Percentiles rank a stretch among this genome's conserved stretches.
Evolutionary conservation across 1,140 invertebrate genomes (phyloP).

Genomic region (Drosophila ironensis): DNA sequence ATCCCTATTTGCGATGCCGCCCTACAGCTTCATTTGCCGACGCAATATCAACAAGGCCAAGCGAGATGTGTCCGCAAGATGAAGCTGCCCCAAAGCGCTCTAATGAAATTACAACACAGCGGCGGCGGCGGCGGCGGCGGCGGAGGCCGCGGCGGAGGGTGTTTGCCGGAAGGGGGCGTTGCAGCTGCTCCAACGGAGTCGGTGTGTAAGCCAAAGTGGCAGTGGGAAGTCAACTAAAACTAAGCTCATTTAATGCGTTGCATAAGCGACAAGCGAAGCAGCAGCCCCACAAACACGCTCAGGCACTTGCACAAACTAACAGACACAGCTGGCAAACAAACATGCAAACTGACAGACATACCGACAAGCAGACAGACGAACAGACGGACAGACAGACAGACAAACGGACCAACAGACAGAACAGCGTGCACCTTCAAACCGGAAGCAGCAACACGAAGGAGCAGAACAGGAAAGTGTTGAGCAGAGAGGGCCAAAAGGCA

Average conservation of each 20-base stretch:
- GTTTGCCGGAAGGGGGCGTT: not conserved
- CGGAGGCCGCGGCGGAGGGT: not conserved
- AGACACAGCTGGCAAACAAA: not conserved
- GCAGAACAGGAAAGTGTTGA: not conserved
- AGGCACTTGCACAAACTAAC: not conserved
- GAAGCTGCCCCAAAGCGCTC: constrained; percentile 41
- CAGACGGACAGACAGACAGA: not conserved
- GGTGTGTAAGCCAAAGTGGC: constrained; percentile 72
- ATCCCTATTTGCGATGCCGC: constrained; percentile 32
- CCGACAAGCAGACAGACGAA: not conserved
- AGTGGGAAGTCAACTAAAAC: constrained; percentile 77
- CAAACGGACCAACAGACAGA: not conserved
- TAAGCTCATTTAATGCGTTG: constrained; percentile 76
- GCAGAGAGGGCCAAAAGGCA: not conserved
- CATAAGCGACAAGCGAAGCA: constrained; percentile 56
- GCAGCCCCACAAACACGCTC: constrained; percentile 6
- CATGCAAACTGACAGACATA: not conserved
- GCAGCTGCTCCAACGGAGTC: constrained; percentile 4
- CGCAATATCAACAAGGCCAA: constrained; percentile 66
- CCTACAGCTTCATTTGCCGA: constrained; percentile 69
- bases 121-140: not conserved
- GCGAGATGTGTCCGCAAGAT: constrained; percentile 37
- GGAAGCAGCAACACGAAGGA: constrained; percentile 44
- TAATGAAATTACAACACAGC: constrained; percentile 68
- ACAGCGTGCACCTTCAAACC: constrained; percentile 39